Evolutionary conservation across 2,888 invertebrate genomes (phyloP).

Genomic region (Eretmocerus hayati): DNA sequence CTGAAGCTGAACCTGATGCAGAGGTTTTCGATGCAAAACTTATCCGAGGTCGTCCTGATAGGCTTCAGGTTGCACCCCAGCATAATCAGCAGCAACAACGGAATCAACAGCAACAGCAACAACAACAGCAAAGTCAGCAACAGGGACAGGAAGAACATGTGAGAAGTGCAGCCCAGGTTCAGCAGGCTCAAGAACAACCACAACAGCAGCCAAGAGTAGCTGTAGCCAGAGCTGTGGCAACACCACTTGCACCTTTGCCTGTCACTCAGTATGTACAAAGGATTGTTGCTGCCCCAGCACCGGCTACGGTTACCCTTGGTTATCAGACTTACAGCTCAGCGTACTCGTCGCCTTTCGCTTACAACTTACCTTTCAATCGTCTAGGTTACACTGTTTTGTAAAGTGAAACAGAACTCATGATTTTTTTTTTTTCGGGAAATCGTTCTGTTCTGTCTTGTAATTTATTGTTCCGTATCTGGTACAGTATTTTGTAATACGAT

Average conservation of each 20-base stretch:
- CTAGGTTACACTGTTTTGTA: too few relatives aligned
- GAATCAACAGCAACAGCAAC: constrained; percentile 17
- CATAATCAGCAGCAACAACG: constrained; percentile 5
- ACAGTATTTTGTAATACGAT: too few relatives aligned
- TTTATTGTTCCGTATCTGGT: too few relatives aligned
- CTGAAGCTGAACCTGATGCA: too few relatives aligned
- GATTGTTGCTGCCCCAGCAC: constrained; percentile 25
- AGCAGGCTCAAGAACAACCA: constrained; percentile 14
- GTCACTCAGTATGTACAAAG: constrained; percentile 18
- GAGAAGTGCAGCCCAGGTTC: constrained; percentile 6
- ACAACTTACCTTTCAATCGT: constrained; percentile 32
- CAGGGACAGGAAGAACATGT: neutral
- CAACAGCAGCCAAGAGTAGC: constrained; percentile 24
- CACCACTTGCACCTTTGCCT: constrained; percentile 16
- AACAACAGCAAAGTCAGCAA: constrained; percentile 6
- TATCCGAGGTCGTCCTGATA: constrained; percentile 16
- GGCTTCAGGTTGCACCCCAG: constrained; percentile 2
- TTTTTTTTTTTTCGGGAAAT: too few relatives aligned
- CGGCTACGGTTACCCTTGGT: constrained; percentile 31
- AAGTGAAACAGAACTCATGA: too few relatives aligned
- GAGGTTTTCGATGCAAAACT: too few relatives aligned
- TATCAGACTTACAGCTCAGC: constrained; percentile 36
- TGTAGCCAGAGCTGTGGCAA: constrained; percentile 17
- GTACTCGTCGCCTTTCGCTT: constrained; percentile 39
- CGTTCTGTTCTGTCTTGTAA: too few relatives aligned